Conservation (phyloP, 2,797 vertebrate genomes). For the Euthynnus affinis region DNA sequence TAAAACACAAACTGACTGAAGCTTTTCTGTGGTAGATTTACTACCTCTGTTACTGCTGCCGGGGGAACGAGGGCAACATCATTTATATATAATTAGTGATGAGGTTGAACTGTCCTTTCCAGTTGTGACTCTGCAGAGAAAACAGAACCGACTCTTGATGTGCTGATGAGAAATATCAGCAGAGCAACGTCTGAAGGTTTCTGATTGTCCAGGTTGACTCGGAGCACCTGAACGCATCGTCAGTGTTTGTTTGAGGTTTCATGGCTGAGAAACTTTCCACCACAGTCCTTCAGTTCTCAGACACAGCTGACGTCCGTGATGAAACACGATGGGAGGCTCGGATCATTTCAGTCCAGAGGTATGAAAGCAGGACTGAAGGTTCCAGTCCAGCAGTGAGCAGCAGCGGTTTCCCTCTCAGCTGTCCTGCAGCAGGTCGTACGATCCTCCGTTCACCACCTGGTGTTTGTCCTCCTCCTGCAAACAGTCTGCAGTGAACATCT, state of each 20-base stretch:
- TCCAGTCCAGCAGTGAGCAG: not conserved
- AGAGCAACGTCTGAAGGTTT: not conserved
- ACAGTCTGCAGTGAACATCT: not conserved
- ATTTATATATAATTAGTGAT: no score
- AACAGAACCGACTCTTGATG: no score
- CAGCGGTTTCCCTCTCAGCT: slow-evolving; percentile 9
- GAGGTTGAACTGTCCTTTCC: no score
- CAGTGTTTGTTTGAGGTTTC: not conserved
- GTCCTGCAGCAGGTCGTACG: slow-evolving; percentile 81
- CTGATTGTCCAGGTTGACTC: not conserved
- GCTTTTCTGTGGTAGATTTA: no score
- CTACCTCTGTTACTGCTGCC: no score
- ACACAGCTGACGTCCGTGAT: not conserved
- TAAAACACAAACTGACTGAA: no score
- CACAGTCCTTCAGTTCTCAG: not conserved
- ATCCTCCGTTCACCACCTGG: slow-evolving; percentile 78
- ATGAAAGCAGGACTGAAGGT: no score
- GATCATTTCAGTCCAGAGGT: not conserved
- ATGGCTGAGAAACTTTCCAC: no score
- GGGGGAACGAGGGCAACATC: no score
- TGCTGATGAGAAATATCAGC: no score
- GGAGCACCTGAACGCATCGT: not conserved
- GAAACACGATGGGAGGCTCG: not conserved
- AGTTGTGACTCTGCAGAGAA: no score
- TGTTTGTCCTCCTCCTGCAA: slow-evolving; percentile 86